These are phyloP conservation scores for Heterotis niloticus DNA, from an alignment of 2,113 vertebrate species.

Conservation along the genomic window DNA sequence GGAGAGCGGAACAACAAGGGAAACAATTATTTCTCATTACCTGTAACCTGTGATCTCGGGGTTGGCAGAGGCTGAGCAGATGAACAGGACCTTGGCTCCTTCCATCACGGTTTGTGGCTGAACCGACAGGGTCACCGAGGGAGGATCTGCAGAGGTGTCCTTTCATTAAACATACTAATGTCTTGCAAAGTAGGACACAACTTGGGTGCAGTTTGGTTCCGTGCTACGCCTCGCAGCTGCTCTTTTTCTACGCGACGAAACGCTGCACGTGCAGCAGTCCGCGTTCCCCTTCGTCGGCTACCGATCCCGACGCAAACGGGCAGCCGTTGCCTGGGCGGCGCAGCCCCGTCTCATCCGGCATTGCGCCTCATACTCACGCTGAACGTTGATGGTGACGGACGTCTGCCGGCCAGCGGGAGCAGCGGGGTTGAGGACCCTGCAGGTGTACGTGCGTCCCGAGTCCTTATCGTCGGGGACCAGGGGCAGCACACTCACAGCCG, in stretches of 20 bases:
- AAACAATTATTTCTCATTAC: slow-evolving; percentile 50
- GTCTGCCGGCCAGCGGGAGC: slow-evolving; percentile 78
- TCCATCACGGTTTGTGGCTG: slow-evolving; percentile 80
- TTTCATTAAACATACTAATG: not conserved
- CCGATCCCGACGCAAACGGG: not conserved
- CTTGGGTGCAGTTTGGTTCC: too few species aligned
- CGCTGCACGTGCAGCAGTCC: not conserved
- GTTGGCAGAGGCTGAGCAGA: slow-evolving; percentile 80
- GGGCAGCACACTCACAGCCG: slow-evolving; percentile 73
- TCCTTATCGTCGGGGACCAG: slow-evolving; percentile 76
- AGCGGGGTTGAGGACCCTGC: slow-evolving; percentile 76
- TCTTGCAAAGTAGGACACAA: too few species aligned
- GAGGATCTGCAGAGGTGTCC: slow-evolving; percentile 68
- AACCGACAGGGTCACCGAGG: slow-evolving; percentile 79
- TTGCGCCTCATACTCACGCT: slow-evolving; percentile 67
- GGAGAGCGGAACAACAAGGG: not conserved
- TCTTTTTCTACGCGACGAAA: not conserved
- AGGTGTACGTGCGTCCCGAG: slow-evolving; percentile 76
- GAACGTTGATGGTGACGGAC: slow-evolving; percentile 76
- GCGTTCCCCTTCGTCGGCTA: not conserved
- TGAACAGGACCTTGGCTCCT: slow-evolving; percentile 78
- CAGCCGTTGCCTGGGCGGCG: not conserved
- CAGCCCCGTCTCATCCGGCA: not conserved
- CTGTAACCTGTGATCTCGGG: slow-evolving; percentile 84
- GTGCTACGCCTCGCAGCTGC: not conserved